A percentile compares a stretch with the other conserved stretches of the same genome.
Conservation (phyloP, 1,140 invertebrate species). For the Eurosta solidaginis region DNA sequence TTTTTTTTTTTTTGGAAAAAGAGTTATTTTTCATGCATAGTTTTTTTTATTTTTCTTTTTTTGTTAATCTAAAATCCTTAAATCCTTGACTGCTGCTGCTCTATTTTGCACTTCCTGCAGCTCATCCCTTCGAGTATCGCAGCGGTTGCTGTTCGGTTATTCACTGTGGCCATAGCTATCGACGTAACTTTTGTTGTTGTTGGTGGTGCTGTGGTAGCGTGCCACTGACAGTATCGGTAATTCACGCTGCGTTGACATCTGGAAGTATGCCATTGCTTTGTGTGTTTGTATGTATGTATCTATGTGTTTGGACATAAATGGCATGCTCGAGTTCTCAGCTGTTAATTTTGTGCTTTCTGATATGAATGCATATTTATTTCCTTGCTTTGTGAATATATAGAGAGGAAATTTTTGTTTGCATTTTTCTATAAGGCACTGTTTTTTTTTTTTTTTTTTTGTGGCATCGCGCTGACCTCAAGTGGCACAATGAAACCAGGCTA, state of each 20-base stretch:
- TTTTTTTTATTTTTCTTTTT: neutral
- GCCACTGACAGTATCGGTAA: slow-evolving; percentile 12
- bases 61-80: neutral
- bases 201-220: neutral
- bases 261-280: neutral
- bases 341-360: neutral
- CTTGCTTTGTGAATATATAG: neutral
- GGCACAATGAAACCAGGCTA: no score
- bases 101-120: neutral
- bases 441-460: no score
- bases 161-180: neutral
- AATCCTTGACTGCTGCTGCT: neutral
- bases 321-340: neutral
- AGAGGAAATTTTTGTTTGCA: neutral
- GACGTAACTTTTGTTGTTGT: neutral
- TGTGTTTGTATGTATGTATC: neutral
- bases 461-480: no score
- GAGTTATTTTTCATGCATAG: neutral
- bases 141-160: neutral
- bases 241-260: slow-evolving; percentile 16
- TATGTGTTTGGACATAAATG: neutral
- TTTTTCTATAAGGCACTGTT: neutral
- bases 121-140: neutral
- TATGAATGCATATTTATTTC: neutral
- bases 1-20: neutral